phyloP scores from a whole-genome alignment of 2,888 invertebrate species.

The Napeogenes sylphis region DNA sequence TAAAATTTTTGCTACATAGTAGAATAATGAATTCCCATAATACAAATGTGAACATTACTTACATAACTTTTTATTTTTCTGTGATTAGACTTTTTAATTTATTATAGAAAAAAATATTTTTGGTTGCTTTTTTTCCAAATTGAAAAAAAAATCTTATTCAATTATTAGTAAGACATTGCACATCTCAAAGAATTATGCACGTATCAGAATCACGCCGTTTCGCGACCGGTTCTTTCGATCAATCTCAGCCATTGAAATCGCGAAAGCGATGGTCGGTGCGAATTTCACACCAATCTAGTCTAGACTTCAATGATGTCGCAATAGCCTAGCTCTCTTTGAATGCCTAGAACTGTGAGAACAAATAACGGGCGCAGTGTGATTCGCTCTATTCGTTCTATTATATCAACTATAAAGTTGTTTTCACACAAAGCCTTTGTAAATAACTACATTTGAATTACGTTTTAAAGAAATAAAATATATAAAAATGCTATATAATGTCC shows the following conservation, averaged over 20 bases:
- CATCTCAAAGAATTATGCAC: slow-evolving; percentile 6
- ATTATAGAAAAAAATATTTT: no score
- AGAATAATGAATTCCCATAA: no score
- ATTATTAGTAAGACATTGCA: no score
- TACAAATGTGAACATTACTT: no score
- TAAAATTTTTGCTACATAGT: no score
- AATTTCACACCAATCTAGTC: slow-evolving; percentile 73
- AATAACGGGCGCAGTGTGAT: slow-evolving; percentile 48
- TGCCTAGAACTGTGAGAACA: slow-evolving; percentile 66
- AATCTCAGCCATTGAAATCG: slow-evolving; percentile 64
- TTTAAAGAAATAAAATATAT: no score
- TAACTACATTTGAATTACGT: not conserved
- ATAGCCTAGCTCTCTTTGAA: slow-evolving; percentile 45
- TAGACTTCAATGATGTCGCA: slow-evolving; percentile 62
- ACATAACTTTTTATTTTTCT: no score
- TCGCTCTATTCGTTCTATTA: slow-evolving; percentile 11
- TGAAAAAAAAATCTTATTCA: no score
- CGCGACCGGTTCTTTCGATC: slow-evolving; percentile 66
- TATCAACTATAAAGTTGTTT: slow-evolving; percentile 1
- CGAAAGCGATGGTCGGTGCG: slow-evolving; percentile 68
- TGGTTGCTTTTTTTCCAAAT: no score
- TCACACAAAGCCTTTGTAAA: not conserved
- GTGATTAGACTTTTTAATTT: no score
- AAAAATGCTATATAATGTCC: no score
- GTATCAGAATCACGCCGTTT: slow-evolving; percentile 36